Conservation (phyloP, 2,888 invertebrate species). For the Nomada goodeniana region DNA sequence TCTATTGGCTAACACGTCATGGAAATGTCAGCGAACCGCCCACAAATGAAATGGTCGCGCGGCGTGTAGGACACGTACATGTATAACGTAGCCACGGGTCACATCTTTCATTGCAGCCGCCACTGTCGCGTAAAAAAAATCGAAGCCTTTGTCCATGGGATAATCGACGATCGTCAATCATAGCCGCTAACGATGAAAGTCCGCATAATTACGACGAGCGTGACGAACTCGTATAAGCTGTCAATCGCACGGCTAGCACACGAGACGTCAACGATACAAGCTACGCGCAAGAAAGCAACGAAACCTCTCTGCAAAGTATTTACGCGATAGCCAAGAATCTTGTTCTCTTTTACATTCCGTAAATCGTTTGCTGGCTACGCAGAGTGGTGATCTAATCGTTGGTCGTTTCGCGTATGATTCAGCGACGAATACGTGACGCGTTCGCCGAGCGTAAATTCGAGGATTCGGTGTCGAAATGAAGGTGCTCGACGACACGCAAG, state of each 20-base stretch:
- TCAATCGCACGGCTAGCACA: slow-evolving; percentile 12
- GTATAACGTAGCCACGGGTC: slow-evolving; percentile 54
- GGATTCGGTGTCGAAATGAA: too few species aligned
- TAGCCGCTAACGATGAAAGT: slow-evolving; percentile 34
- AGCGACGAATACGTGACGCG: background rate
- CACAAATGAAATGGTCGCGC: slow-evolving; percentile 73
- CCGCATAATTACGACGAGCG: slow-evolving; percentile 22
- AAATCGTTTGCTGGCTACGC: background rate
- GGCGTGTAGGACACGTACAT: slow-evolving; percentile 74
- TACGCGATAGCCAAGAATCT: slow-evolving; percentile 1
- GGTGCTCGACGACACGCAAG: too few species aligned
- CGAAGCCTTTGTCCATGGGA: slow-evolving; percentile 54
- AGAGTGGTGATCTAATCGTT: slow-evolving; percentile 24
- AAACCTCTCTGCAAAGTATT: background rate
- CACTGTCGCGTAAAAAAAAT: slow-evolving; percentile 23
- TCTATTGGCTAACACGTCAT: slow-evolving; percentile 73
- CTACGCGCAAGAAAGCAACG: too few species aligned
- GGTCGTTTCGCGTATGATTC: slow-evolving; percentile 10
- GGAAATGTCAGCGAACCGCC: slow-evolving; percentile 78
- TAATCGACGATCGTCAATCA: slow-evolving; percentile 53
- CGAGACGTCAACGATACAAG: slow-evolving; percentile 5
- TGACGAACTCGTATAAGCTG: slow-evolving; percentile 8
- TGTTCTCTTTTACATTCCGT: background rate
- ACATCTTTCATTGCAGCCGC: slow-evolving; percentile 61
- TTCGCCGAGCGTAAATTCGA: background rate